phyloP scores from a whole-genome alignment of 64 coral and sea anemone species.

The Montipora sp. region DNA sequence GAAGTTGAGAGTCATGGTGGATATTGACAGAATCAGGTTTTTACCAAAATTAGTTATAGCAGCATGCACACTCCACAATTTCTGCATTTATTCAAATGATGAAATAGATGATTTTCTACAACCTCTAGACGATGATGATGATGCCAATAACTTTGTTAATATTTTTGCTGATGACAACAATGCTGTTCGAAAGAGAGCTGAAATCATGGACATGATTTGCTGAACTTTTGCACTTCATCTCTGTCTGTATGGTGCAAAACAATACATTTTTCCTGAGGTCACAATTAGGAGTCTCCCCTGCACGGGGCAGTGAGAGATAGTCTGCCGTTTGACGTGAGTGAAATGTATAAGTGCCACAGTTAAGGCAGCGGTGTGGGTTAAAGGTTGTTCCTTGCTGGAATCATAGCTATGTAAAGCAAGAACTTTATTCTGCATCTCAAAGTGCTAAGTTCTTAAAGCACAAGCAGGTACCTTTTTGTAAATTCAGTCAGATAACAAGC shows the following conservation, averaged over 20 bases:
- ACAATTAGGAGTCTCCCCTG: too few relatives aligned
- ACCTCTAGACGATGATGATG: constrained; percentile 16
- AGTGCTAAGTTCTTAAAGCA: too few relatives aligned
- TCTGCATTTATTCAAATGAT: constrained; percentile 52
- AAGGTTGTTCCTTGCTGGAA: too few relatives aligned
- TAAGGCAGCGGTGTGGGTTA: too few relatives aligned
- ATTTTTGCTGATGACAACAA: constrained; percentile 48
- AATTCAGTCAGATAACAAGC: too few relatives aligned
- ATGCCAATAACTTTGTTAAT: constrained; percentile 63
- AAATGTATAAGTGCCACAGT: too few relatives aligned
- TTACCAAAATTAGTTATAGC: constrained; percentile 64
- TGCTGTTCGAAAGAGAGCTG: constrained; percentile 64
- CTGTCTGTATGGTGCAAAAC: too few relatives aligned
- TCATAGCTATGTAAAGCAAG: too few relatives aligned
- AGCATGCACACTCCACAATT: constrained; percentile 71
- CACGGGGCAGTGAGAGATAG: too few relatives aligned
- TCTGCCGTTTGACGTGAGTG: too few relatives aligned
- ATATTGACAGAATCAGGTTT: constrained; percentile 55
- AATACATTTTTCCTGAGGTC: background rate
- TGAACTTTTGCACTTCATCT: background rate
- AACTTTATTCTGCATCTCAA: too few relatives aligned
- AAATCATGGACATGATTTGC: constrained; percentile 65
- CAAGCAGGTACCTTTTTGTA: too few relatives aligned
- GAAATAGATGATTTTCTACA: constrained; percentile 59
- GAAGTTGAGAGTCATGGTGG: constrained; percentile 50